A percentile compares a stretch with the other conserved stretches of the same genome.
phyloP scores from a whole-genome alignment of 2,888 invertebrate species.

The Deilephila elpenor region DNA sequence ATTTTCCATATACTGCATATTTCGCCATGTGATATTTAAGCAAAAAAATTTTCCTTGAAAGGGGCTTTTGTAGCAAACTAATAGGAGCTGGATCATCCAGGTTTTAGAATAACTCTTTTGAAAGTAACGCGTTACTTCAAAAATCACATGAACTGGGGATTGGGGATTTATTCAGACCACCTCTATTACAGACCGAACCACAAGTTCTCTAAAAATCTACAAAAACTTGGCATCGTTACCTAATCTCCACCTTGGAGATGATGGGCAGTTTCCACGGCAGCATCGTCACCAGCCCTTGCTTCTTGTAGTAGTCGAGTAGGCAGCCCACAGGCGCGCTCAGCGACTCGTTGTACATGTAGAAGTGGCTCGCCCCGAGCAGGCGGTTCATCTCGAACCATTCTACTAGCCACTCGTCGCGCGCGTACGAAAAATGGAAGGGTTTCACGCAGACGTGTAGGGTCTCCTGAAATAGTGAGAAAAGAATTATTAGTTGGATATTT shows the following conservation, averaged over 20 bases:
- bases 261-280: conserved; percentile 94
- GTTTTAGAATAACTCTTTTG: too few relatives aligned
- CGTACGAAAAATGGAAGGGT: conserved; percentile 95
- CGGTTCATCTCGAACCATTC: conserved; percentile 96
- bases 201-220: too few relatives aligned
- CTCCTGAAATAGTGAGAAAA: conserved; percentile 61
- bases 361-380: conserved; percentile 92
- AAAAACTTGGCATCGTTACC: conserved; percentile 50
- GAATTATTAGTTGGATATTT: neutral
- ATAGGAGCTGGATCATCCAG: too few relatives aligned
- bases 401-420: conserved; percentile 91
- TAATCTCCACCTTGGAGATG: conserved; percentile 94
- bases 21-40: too few relatives aligned
- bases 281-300: conserved; percentile 87
- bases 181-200: too few relatives aligned
- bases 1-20: too few relatives aligned
- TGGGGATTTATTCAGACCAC: too few relatives aligned
- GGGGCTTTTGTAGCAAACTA: too few relatives aligned
- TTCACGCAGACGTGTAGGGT: conserved; percentile 93
- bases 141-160: too few relatives aligned
- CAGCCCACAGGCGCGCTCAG: conserved; percentile 92
- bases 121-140: too few relatives aligned
- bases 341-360: conserved; percentile 96
- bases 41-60: too few relatives aligned
- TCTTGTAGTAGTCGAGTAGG: conserved; percentile 88